phyloP scores from a whole-genome alignment of 2,888 invertebrate species.

The Leucania comma region DNA sequence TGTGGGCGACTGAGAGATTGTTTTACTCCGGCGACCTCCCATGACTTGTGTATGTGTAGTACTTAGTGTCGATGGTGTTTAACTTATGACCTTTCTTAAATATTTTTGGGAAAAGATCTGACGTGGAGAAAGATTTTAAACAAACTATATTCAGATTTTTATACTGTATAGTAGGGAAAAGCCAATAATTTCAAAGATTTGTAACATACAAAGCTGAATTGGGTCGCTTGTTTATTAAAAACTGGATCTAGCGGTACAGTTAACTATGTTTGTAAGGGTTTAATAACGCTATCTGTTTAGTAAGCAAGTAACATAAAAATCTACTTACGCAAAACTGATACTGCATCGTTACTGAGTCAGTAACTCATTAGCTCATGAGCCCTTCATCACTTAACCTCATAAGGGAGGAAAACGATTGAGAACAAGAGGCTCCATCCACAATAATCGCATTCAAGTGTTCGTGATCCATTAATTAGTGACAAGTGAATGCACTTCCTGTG shows the following conservation, averaged over 20 bases:
- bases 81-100: no score
- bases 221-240: not conserved
- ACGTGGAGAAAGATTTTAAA: no score
- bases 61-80: no score
- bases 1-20: no score
- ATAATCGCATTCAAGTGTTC: slow-evolving; percentile 59
- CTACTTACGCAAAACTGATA: slow-evolving; percentile 14
- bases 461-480: slow-evolving; percentile 75
- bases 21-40: no score
- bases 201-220: no score
- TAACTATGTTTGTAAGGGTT: not conserved
- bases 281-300: no score
- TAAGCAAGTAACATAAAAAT: slow-evolving; percentile 13
- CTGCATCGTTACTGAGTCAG: slow-evolving; percentile 25
- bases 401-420: slow-evolving; percentile 51
- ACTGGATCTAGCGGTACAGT: not conserved
- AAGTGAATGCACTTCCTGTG: slow-evolving; percentile 74
- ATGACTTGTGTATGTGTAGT: no score
- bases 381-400: slow-evolving; percentile 42
- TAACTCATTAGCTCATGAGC: slow-evolving; percentile 36
- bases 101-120: no score
- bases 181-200: no score
- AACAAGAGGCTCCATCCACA: slow-evolving; percentile 50
- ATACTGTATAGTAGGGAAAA: no score
- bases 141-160: no score